Evolutionary conservation across 2,888 invertebrate genomes (phyloP), one percentile per base, ranked within the genome.

Genomic region (Polydrusus pterygomalis): DNA sequence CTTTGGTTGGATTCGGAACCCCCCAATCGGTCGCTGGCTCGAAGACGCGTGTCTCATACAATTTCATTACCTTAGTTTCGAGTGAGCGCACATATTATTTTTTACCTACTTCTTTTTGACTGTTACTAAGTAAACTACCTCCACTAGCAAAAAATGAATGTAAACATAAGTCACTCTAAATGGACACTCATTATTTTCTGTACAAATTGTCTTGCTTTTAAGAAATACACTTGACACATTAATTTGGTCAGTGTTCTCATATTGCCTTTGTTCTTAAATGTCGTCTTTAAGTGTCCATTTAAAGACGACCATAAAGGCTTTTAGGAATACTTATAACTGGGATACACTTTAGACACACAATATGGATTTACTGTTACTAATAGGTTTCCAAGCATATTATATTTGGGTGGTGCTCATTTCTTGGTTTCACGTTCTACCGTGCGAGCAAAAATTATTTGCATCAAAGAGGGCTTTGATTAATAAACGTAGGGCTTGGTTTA

Each of bases 291-390:
- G 65, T 60, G 43, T 17, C 64, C 58, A 47, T 65, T 58, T 64
- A 73, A 73, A 65, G 58, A 58, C 56, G 10, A 20, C 67, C 47
- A 56, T 73, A 64, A 64, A 73, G 20, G 67, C 67, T 65, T 67
- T 65, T 60, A 72, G 65, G 38, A 20, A 47, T 45, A 72, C 34
- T 72, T 72, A 72, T 65, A 25, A 47, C 20, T 65, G 18, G 11
- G 34, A 45, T 45, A 58, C 8, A 34, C 5, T 25, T 25, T 5
- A 25, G 6, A 6, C 10, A 34, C 58, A 43, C 47, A 58, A 72
- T 67, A 65, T 72, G 72, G 47, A 72, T 58, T 51, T 25, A n/a
- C n/a, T n/a, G n/a, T n/a, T n/a, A n/a, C n/a, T n/a, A n/a, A n/a
- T n/a, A n/a, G n/a, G n/a, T n/a, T n/a, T n/a, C n/a, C n/a, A n/a